These are phyloP conservation scores for Hippopotamus amphibius DNA, from an alignment of 2,113 vertebrate genomes.

Conservation along the genomic window DNA sequence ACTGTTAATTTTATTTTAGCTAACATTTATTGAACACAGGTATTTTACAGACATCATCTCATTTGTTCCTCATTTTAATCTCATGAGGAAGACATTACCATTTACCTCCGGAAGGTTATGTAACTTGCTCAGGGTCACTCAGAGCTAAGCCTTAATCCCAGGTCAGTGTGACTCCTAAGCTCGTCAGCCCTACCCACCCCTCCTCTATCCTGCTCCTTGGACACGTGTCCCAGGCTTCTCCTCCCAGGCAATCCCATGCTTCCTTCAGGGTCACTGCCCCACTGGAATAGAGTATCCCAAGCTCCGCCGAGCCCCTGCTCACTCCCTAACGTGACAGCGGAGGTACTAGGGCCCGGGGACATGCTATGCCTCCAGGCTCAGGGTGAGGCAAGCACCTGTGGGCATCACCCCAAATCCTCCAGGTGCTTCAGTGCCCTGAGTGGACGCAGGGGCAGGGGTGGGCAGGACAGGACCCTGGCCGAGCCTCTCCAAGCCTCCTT, in stretches of 20 bases:
- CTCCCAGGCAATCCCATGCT: not conserved
- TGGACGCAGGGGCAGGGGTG: accelerated
- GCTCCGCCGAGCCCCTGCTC: not conserved
- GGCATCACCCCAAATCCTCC: not conserved
- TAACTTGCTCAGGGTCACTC: not conserved
- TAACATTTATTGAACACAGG: not conserved
- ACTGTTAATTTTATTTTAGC: not conserved
- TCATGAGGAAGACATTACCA: not conserved
- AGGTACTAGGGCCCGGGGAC: not conserved
- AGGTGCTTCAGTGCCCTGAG: not conserved
- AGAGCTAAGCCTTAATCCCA: not conserved
- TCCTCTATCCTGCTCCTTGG: not conserved
- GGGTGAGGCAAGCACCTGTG: not conserved
- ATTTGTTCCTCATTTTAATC: not conserved
- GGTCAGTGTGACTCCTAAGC: not conserved
- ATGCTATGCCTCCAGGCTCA: not conserved
- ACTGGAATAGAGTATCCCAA: not conserved
- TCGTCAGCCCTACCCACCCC: not conserved
- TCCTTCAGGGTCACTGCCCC: not conserved
- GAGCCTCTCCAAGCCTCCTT: not conserved
- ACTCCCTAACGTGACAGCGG: not conserved
- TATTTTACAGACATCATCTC: not conserved
- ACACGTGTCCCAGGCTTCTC: not conserved
- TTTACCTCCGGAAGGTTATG: not conserved
- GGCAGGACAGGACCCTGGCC: not conserved